These are phyloP conservation scores for Vollenhovia emeryi DNA, from an alignment of 1,140 invertebrate genomes.

Conservation along the genomic window DNA sequence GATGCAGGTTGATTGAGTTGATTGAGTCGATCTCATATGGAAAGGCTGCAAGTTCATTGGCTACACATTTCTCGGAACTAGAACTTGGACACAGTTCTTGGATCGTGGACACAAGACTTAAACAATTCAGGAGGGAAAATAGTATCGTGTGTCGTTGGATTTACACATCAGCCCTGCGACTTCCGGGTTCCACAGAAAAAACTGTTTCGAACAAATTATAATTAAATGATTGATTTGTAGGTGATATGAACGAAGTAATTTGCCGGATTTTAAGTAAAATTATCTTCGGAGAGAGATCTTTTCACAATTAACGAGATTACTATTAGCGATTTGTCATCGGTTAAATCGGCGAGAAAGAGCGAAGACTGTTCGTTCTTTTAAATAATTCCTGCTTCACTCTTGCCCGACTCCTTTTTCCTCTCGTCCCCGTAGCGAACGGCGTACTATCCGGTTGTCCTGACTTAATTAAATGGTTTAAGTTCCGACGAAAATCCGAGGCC, in stretches of 20 bases:
- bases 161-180: neutral
- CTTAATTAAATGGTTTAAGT: conserved; percentile 78
- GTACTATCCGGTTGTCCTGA: conserved; percentile 55
- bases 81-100: too few relatives aligned
- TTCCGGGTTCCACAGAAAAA: neutral
- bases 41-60: too few relatives aligned
- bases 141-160: too few relatives aligned
- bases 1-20: too few relatives aligned
- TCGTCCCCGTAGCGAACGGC: conserved; percentile 16
- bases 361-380: neutral
- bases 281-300: neutral
- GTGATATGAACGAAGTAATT: neutral
- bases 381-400: conserved; percentile 6
- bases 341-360: neutral
- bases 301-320: neutral
- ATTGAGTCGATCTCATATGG: too few relatives aligned
- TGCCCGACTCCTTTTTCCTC: neutral
- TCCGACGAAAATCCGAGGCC: conserved; percentile 76
- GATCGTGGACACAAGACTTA: too few relatives aligned
- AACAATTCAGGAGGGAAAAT: too few relatives aligned
- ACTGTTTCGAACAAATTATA: neutral
- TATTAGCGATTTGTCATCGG: neutral
- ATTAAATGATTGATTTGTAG: neutral
- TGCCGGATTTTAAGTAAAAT: neutral
- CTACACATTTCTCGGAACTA: too few relatives aligned